Evolutionary conservation across 1,140 invertebrate genomes (phyloP), one percentile per base, ranked within the genome.

Genomic region (Drosophila kurseongensis): DNA sequence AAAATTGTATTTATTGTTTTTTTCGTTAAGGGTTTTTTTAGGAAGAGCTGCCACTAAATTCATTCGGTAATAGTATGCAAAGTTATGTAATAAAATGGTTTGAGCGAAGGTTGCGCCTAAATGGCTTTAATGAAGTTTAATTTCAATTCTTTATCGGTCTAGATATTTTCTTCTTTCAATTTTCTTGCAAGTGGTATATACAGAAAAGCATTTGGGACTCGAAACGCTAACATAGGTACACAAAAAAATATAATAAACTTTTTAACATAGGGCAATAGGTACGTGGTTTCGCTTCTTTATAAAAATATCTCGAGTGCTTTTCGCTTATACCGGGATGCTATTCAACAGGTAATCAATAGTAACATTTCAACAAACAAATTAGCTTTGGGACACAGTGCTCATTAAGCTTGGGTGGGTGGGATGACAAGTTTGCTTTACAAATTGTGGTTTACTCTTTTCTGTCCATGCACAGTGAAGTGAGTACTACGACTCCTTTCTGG

Each of bases 321-420:
- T 54, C 44, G 36, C 29, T 14, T 51, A 50, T 56, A 56, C 29
- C 29, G 38, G 63, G 78, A 61, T 63, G 75, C 68, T 66, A 56
- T 68, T 68, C 27, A 88, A 79, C 79, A 78, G 60, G 69, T 48
- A 41, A 55, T 78, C 42, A 58, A 69, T 81, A 74, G 47, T 74
- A 85, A 85, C 82, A 85, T 86, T 78, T 60, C 67, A 88, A 88
- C 78, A 79, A 83, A 82, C 75, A 82, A 88, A 85, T 75, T 16
- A 67, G 74, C 60, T 78, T 48, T 55, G 50, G 72, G 54, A 48
- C 35, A 52, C 55, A 50, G 45, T 48, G 52, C 44, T 18, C 35
- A 50, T 27, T 13, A 59, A 71, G 67, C 67, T 71, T 71, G 66
- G 42, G 44, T 71, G 68, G 68, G 29, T 32, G 29, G 29, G 29